Conservation (phyloP, 2,797 vertebrate genomes). For the Poeciliopsis gracilis region DNA sequence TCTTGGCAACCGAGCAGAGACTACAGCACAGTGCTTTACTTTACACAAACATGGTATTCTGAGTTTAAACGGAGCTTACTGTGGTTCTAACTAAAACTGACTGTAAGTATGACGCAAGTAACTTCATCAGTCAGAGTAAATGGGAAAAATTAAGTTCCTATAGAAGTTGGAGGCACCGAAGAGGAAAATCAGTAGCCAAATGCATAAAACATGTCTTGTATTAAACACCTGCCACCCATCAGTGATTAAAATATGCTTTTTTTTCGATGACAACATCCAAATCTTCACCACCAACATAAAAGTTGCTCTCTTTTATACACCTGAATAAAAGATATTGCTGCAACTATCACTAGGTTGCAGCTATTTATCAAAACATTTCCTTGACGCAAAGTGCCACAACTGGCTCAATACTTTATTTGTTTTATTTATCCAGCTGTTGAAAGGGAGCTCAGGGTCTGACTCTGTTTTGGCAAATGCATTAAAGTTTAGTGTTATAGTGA, state of each 20-base stretch:
- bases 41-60: conserved; percentile 22
- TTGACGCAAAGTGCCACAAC: neutral
- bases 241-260: neutral
- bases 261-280: neutral
- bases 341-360: neutral
- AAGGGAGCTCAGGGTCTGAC: neutral
- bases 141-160: neutral
- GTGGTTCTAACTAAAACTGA: neutral
- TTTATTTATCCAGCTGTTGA: neutral
- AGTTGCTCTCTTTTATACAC: neutral
- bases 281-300: neutral
- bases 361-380: neutral
- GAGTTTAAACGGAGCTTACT: conserved; percentile 17
- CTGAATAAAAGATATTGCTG: no score
- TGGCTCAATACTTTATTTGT: neutral
- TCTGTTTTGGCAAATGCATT: neutral
- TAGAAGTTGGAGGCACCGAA: neutral
- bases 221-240: neutral
- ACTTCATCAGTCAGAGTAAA: neutral
- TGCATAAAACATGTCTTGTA: neutral
- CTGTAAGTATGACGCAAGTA: neutral
- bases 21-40: conserved; percentile 8
- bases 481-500: neutral
- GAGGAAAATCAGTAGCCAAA: neutral
- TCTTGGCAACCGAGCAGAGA: conserved; percentile 36